Conservation (phyloP, 2,888 invertebrate genomes). For the Blastobasis lacticolella region DNA sequence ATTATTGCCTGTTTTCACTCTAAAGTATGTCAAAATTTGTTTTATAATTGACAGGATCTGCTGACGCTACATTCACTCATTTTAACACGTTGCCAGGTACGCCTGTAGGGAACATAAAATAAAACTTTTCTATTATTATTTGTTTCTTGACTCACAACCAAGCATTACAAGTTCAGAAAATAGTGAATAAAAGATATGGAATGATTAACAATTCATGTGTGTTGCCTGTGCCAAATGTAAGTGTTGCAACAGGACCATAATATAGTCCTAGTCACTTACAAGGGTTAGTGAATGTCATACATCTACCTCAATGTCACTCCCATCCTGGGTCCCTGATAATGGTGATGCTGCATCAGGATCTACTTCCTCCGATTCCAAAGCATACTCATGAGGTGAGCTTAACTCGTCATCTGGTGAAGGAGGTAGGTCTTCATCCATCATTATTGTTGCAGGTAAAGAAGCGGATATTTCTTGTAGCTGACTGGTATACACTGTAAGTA, state of each 20-base stretch:
- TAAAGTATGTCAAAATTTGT: too few relatives aligned
- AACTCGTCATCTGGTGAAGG: slow-evolving; percentile 50
- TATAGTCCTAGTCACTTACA: slow-evolving; percentile 38
- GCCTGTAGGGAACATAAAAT: too few relatives aligned
- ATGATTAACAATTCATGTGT: too few relatives aligned
- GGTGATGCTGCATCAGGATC: slow-evolving; percentile 36
- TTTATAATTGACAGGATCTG: too few relatives aligned
- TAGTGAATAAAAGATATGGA: too few relatives aligned
- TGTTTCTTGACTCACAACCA: too few relatives aligned
- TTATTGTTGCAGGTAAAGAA: slow-evolving; percentile 66
- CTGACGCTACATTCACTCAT: too few relatives aligned
- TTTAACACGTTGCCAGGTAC: too few relatives aligned
- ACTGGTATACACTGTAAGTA: slow-evolving; percentile 55
- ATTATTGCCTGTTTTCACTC: too few relatives aligned
- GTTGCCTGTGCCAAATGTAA: too few relatives aligned
- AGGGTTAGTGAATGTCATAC: slow-evolving; percentile 57
- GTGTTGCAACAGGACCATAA: slow-evolving; percentile 5
- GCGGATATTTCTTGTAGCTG: slow-evolving; percentile 64
- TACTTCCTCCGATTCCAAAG: slow-evolving; percentile 31
- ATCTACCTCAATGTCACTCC: slow-evolving; percentile 62
- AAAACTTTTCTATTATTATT: too few relatives aligned
- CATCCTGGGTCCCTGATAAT: slow-evolving; percentile 41
- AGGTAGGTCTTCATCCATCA: slow-evolving; percentile 64
- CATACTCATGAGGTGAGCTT: slow-evolving; percentile 52
- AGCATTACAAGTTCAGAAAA: too few relatives aligned